phyloP scores from a whole-genome alignment of 2,797 vertebrate genomes.

The Onychomys leucogaster region DNA sequence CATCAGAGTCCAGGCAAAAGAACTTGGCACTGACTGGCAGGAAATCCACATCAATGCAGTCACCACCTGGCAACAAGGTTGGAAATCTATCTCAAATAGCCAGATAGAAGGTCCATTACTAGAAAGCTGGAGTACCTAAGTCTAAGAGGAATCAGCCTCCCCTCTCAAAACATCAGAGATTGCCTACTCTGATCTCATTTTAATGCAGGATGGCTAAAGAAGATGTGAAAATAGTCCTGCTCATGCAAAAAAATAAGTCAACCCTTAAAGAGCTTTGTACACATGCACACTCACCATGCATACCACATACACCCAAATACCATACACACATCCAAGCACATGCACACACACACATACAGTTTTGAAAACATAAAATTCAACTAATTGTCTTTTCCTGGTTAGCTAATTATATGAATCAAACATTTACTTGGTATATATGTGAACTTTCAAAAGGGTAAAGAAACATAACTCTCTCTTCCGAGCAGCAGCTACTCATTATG shows the following conservation, averaged over 20 bases:
- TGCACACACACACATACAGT: background rate
- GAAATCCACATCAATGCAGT: conserved; percentile 59
- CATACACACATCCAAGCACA: background rate
- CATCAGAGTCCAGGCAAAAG: background rate
- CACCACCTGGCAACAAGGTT: conserved; percentile 60
- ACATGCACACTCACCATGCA: background rate
- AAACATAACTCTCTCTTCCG: conserved; percentile 25
- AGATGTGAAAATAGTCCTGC: background rate
- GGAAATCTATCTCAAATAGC: conserved; percentile 40
- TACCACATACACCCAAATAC: too few species aligned
- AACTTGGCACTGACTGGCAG: background rate
- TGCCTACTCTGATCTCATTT: background rate
- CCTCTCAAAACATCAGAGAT: conserved; percentile 37
- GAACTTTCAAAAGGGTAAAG: conserved; percentile 43
- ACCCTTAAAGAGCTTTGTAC: background rate
- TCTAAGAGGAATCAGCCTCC: conserved; percentile 23
- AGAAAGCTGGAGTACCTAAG: conserved; percentile 18
- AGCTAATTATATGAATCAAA: conserved; percentile 57
- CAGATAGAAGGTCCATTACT: conserved; percentile 55
- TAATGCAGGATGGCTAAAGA: background rate
- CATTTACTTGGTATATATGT: conserved; percentile 50
- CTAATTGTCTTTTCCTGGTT: conserved; percentile 22
- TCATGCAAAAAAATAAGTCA: background rate
- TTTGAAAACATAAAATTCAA: conserved; percentile 29
- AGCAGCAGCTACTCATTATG: conserved; percentile 44